Percentiles rank a stretch among this genome's conserved stretches.
Evolutionary conservation across 2,113 vertebrate genomes (phyloP).

Genomic region (Patagioenas fasciata): DNA sequence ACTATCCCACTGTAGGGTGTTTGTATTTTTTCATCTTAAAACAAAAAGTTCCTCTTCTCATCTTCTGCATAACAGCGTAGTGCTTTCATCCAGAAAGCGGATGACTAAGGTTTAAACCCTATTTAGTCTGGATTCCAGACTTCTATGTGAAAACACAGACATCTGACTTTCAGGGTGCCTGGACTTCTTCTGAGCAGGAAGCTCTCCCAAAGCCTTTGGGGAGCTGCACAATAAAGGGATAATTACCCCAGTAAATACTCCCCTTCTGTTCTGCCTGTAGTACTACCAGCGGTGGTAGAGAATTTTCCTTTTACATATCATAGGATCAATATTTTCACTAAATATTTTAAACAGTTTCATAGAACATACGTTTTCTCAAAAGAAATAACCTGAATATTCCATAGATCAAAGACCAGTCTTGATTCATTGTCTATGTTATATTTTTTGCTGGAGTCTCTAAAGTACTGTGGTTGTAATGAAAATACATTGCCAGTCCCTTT

Average conservation of each 20-base stretch:
- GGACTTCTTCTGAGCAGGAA: neutral
- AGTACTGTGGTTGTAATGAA: neutral
- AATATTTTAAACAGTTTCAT: neutral
- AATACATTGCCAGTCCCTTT: neutral
- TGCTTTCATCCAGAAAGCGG: neutral
- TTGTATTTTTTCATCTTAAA: neutral
- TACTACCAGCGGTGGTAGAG: neutral
- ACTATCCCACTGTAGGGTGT: no score
- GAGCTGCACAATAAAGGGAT: neutral
- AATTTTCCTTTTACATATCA: neutral
- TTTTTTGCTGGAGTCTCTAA: neutral
- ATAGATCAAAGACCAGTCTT: neutral
- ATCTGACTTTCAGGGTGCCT: neutral
- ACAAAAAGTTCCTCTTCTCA: neutral
- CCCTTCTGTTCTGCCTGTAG: neutral
- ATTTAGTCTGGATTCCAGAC: neutral
- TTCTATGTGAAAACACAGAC: neutral
- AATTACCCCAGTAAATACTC: neutral
- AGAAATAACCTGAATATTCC: neutral
- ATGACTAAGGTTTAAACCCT: neutral
- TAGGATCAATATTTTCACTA: neutral
- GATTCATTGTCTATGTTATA: neutral
- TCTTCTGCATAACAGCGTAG: neutral
- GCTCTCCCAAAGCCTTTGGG: neutral
- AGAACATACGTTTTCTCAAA: neutral